Evolutionary conservation across 2,797 vertebrate species (phyloP), one percentile per base, ranked within the genome.

Genomic region (Typhlichthys subterraneus): DNA sequence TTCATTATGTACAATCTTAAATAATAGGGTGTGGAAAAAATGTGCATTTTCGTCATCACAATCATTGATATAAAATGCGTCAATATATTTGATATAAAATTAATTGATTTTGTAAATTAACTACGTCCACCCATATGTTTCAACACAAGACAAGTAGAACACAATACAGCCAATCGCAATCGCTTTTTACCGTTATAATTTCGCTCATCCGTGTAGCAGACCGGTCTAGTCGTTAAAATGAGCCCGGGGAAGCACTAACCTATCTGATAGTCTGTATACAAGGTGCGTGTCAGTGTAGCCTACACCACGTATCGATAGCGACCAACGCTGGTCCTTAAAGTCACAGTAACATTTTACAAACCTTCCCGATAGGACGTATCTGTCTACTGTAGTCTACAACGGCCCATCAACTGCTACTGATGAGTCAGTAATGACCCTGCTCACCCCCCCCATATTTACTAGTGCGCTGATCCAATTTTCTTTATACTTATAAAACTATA

Each of bases 1-100:
- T 88, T 15, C 85, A 88, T 85, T 67, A 85, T 89, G 80, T 29
- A 88, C 13, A 55, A 80, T 64, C 15, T 19, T 83, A 87, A 77
- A 88, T 87, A 85, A 79, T 86, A 84, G 77, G 66, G 58, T 54
- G 62, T 17, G 55, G 62, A 69, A 33, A 62, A 47, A 53, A 23
- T 57, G 53, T 72, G 53, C 59, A 33, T 12, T 65, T 51, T 12
- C 13, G 53, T 51, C 33, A 23, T 48, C 57, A 45, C 12, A 45
- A 57, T 65, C 47, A 51, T 45, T 47, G 19, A 71, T 38, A 38
- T 9, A 9, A 38, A 38, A 38, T 38, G 9, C 9, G 38, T 9
- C 6, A 38, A 23, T 23, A 23, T 23, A 23, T 38, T 38, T 38
- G 7, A 38, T 6, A 7, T 38, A 7, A 38, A 42, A 42, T 42